Evolutionary conservation across 2,113 vertebrate genomes (phyloP), one percentile per base, ranked within the genome.

Genomic region (Nematolebias whitei): DNA sequence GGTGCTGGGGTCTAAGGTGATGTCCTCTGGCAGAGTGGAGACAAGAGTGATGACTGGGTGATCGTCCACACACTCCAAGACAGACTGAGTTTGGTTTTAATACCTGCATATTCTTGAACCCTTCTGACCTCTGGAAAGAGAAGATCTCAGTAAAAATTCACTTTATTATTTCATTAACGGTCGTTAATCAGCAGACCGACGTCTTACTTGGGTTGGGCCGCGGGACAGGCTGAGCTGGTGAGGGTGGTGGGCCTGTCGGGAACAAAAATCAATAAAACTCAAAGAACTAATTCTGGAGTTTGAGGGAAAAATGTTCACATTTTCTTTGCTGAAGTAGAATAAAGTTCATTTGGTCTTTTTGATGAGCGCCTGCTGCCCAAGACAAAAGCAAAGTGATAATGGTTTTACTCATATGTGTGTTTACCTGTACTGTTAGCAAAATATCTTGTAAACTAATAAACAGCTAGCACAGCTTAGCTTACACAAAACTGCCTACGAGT

Each of bases 1-100:
- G 0, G 92, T 91, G 47, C 54, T 39, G 22, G 77, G 72, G 53
- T 93, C 90, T 12, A 93, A 68, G 2, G 88, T 92, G 57, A 93
- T 76, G 26, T 92, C 75, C 1, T 49, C 92, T 93, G 68, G n/a
- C n/a, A 38, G 14, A 53, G 8, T 0, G 11, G 15, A 55, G 26
- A 29, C 26, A n/a, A 29, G 26, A 29, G 3, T 29, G 26, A 29
- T 29, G 26, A 7, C 7, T 29, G 26, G 26, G 26, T 29, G 3
- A 29, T 29, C 26, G 7, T 7, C 26, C 7, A 3, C 26, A 3
- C 26, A 29, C 26, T 29, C 26, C 5, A 6, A 29, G 26, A 29
- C 26, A 29, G 7, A 29, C 26, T 4, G 26, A 29, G n/a, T n/a
- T n/a, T 29, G 26, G 3, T 29, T 29, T 29, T 29, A 29, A 29